Conservation (phyloP, 2,113 vertebrate species). For the Melanotaenia duboulayi region DNA sequence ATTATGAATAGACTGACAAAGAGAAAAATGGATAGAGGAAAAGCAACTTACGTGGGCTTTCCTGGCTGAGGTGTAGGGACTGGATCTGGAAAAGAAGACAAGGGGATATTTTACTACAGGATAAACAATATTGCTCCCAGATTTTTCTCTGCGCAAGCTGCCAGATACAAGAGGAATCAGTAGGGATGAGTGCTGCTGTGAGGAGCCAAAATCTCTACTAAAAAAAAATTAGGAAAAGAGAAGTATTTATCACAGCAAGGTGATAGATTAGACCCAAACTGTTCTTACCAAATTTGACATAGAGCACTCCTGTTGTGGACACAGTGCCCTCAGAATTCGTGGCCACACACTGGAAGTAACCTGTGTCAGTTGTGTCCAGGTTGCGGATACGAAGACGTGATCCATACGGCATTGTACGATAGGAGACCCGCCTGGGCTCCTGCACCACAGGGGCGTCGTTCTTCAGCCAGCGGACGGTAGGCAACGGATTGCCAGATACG, state of each 20-base stretch:
- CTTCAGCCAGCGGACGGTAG: conserved; percentile 93
- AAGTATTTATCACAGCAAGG: background rate
- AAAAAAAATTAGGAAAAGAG: conserved; percentile 20
- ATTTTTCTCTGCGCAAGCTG: conserved; percentile 55
- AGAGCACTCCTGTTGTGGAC: conserved; percentile 94
- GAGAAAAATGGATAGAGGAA: conserved; percentile 47
- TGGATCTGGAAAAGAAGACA: conserved; percentile 88
- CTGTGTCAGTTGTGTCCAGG: conserved; percentile 96
- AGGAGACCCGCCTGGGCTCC: conserved; percentile 93
- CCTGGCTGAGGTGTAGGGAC: conserved; percentile 92
- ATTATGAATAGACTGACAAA: conserved; percentile 9
- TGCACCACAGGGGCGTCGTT: conserved; percentile 97
- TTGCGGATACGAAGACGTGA: conserved; percentile 95
- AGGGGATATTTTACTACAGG: conserved; percentile 64
- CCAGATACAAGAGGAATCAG: conserved; percentile 53
- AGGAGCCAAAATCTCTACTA: conserved; percentile 18
- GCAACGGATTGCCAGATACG: conserved; percentile 90
- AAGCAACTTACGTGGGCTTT: conserved; percentile 90
- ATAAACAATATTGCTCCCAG: conserved; percentile 73
- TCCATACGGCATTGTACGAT: conserved; percentile 87
- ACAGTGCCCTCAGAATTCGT: conserved; percentile 90
- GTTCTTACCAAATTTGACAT: conserved; percentile 95
- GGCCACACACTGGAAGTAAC: conserved; percentile 98
- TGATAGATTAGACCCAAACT: background rate
- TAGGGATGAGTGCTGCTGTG: conserved; percentile 12